phyloP scores from a whole-genome alignment of 53 echinoderm and acorn worm species.

The Mesocentrotus franciscanus region DNA sequence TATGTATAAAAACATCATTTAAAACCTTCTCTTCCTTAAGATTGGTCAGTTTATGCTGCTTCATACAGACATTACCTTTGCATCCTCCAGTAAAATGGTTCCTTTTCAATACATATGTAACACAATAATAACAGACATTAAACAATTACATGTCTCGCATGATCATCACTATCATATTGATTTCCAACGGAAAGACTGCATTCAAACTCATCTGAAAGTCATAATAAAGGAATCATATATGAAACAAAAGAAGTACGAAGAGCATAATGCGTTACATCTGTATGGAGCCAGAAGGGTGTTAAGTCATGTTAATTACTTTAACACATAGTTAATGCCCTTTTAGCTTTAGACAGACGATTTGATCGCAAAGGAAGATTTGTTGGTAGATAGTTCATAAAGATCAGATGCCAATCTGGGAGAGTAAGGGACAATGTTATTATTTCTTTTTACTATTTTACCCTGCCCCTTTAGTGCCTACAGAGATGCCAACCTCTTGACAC shows the following conservation, averaged over 20 bases:
- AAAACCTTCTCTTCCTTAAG: background rate
- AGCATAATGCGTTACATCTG: background rate
- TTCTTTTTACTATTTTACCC: too few relatives aligned
- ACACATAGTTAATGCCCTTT: too few relatives aligned
- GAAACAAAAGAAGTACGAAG: background rate
- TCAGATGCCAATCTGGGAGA: background rate
- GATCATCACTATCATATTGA: background rate
- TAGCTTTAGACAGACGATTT: background rate
- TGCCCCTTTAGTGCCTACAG: too few relatives aligned
- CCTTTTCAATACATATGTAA: background rate
- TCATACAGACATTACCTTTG: background rate
- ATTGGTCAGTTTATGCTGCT: background rate
- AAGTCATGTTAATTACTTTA: too few relatives aligned
- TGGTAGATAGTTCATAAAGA: constrained; percentile 22
- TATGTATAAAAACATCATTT: background rate
- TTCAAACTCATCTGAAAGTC: constrained; percentile 18
- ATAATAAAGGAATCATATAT: background rate
- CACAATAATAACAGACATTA: background rate
- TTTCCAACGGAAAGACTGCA: constrained; percentile 14
- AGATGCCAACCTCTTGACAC: too few relatives aligned
- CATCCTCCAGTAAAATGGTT: background rate
- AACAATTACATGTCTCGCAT: constrained; percentile 28
- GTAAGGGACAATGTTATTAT: background rate
- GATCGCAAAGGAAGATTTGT: background rate
- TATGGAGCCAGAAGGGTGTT: too few relatives aligned